A percentile compares a stretch with the other conserved stretches of the same genome.
Evolutionary conservation across 1,140 invertebrate genomes (phyloP).

Genomic region (Macrosteles quadrilineatus): DNA sequence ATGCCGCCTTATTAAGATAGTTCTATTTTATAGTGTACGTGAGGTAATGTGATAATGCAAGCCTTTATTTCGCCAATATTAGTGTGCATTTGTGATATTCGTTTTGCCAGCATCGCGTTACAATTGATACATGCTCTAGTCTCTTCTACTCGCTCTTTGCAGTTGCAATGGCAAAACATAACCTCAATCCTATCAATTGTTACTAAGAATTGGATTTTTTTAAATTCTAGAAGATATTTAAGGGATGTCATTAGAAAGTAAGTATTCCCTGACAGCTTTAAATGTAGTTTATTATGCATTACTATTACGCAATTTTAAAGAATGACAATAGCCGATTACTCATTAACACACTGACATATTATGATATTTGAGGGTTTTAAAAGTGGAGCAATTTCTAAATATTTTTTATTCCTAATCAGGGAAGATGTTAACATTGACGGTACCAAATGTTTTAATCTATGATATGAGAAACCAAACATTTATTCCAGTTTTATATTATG

Average conservation of each 20-base stretch:
- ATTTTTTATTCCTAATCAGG: neutral
- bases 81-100: constrained; percentile 3
- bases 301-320: neutral
- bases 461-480: no score
- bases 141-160: neutral
- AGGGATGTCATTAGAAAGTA: constrained; percentile 2
- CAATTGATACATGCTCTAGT: neutral
- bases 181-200: neutral
- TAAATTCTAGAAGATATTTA: neutral
- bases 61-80: neutral
- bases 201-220: neutral
- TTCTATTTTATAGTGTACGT: neutral
- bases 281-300: neutral
- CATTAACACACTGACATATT: neutral
- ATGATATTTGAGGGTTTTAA: neutral
- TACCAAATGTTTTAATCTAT: no score
- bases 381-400: neutral
- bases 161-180: constrained; percentile 1
- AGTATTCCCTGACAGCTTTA: neutral
- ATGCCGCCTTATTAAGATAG: neutral
- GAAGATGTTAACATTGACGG: neutral
- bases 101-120: neutral
- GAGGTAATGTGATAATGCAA: constrained; percentile 12
- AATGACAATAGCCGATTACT: neutral
- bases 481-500: neutral